These are phyloP conservation scores for Epirrita christyi DNA, from an alignment of 2,888 invertebrate species.

Conservation along the genomic window DNA sequence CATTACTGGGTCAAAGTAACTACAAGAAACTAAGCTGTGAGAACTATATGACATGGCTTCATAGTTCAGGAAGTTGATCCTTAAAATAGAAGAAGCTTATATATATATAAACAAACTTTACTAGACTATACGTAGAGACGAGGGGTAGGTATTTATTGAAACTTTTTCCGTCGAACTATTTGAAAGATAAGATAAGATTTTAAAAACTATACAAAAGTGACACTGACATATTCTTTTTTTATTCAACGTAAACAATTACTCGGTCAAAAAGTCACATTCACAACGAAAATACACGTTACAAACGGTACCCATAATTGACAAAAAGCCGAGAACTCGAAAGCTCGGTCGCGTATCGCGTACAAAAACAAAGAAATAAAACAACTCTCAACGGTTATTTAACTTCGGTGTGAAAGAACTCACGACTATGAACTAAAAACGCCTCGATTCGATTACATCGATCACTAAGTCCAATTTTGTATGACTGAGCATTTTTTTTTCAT, in stretches of 20 bases:
- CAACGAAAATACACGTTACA: slow-evolving; percentile 10
- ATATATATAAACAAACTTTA: no score
- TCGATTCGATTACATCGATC: slow-evolving; percentile 66
- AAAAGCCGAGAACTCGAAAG: slow-evolving; percentile 45
- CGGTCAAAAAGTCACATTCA: slow-evolving; percentile 1
- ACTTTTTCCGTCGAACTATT: no score
- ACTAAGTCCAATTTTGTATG: slow-evolving; percentile 50
- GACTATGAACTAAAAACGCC: slow-evolving; percentile 59
- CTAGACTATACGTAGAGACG: no score
- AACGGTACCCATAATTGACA: slow-evolving; percentile 47
- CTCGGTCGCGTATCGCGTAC: slow-evolving; percentile 17
- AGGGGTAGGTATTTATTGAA: no score
- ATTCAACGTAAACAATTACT: neutral
- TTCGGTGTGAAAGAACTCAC: slow-evolving; percentile 59
- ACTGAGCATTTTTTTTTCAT: slow-evolving; percentile 47
- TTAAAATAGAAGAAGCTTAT: no score
- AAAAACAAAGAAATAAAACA: slow-evolving; percentile 48
- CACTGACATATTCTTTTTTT: neutral
- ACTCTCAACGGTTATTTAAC: slow-evolving; percentile 50
- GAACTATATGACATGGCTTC: slow-evolving; percentile 6
- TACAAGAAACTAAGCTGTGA: neutral
- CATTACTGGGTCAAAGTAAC: slow-evolving; percentile 10
- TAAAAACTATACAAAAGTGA: neutral
- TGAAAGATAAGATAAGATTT: no score
- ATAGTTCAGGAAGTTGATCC: neutral